Conservation (phyloP, 1,140 invertebrate genomes). For the Chlorops oryzae region DNA sequence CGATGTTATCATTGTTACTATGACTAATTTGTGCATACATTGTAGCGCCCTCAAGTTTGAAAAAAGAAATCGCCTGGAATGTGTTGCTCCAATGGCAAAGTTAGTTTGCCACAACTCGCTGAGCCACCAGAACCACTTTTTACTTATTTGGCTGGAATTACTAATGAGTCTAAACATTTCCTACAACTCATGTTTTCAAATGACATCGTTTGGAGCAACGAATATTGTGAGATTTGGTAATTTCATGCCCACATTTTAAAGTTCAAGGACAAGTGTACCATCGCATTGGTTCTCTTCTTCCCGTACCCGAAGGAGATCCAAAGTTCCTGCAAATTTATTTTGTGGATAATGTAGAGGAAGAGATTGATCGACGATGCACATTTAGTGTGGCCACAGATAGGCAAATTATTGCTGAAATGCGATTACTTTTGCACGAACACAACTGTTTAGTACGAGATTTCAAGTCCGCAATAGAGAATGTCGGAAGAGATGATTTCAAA, state of each 20-base stretch:
- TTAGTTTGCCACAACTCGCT: background rate
- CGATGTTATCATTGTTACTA: too few relatives aligned
- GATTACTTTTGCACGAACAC: conserved; percentile 40
- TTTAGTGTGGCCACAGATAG: conserved; percentile 24
- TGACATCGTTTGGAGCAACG: conserved; percentile 21
- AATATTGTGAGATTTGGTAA: conserved; percentile 18
- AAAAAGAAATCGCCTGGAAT: conserved; percentile 11
- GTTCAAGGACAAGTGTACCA: too few relatives aligned
- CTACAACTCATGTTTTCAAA: conserved; percentile 23
- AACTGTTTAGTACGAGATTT: conserved; percentile 41
- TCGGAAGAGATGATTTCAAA: conserved; percentile 34
- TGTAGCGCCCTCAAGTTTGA: too few relatives aligned
- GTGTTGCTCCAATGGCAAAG: conserved; percentile 10
- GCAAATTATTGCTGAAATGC: conserved; percentile 32
- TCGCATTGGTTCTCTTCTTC: conserved; percentile 40
- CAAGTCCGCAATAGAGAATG: conserved; percentile 36
- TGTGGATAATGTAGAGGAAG: too few relatives aligned
- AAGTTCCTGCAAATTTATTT: too few relatives aligned
- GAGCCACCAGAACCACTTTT: background rate
- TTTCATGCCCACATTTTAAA: conserved; percentile 50
- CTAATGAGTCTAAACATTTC: conserved; percentile 37
- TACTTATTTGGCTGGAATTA: background rate
- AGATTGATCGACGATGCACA: conserved; percentile 43
- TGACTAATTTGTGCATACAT: too few relatives aligned
- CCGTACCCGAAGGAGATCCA: conserved; percentile 21